Evolutionary conservation across 1,140 invertebrate genomes (phyloP), one percentile per base, ranked within the genome.

Genomic region (Mizuhopecten yessoensis): DNA sequence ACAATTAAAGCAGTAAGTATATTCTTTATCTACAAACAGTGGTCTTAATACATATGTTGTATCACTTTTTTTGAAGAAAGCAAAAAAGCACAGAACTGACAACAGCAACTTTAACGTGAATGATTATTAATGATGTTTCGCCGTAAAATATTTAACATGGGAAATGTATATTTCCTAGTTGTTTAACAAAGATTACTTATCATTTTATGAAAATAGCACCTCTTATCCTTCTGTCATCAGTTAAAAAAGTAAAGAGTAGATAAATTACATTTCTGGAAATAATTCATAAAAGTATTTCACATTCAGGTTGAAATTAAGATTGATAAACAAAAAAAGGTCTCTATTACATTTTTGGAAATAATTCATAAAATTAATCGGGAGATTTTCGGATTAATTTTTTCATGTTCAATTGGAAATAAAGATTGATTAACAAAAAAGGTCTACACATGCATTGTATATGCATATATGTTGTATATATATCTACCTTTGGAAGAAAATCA

Each of bases 1-100:
- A 75, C 57, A 75, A 75, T 75, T 75, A 75, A 75, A n/a, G 57
- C 57, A 29, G 57, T 75, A 75, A 75, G 57, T 75, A 75, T 75
- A 75, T 29, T 29, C 57, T 75, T 75, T 75, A 75, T n/a, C 23
- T 75, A 29, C 29, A 75, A 75, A 75, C 17, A 75, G 57, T 75
- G 57, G n/a, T 75, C 23, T 75, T 75, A 75, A 75, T n/a, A n/a
- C 23, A 9, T 9, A 75, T 75, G 57, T 75, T 75, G 57, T 75
- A 75, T 75, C 57, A 75, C 57, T 75, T 75, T 75, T n/a, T 75
- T 75, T 75, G 57, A 75, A 75, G 57, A 17, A n/a, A 75, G 57
- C n/a, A 75, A 75, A 57, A n/a, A 75, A 75, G 57, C 57, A 75
- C 57, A 75, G 29, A 75, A 75, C 57, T 75, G 57, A 75, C 57